These are phyloP conservation scores for Chrysopilus asiliformis DNA, from an alignment of 2,888 invertebrate genomes.

Conservation along the genomic window DNA sequence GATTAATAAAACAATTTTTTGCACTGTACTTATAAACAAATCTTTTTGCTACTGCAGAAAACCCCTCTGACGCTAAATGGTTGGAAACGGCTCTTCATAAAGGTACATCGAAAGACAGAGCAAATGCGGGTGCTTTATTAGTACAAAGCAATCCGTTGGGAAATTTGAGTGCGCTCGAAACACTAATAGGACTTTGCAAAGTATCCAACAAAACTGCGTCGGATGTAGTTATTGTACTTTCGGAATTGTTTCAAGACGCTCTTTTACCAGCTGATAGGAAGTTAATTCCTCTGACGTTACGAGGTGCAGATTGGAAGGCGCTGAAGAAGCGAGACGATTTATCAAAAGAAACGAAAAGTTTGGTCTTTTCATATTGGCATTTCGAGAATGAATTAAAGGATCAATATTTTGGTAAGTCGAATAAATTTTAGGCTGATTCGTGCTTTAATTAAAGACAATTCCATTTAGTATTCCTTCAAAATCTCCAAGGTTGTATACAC, in stretches of 20 bases:
- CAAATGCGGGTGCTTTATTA: slow-evolving; percentile 33
- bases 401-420: slow-evolving; percentile 46
- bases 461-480: slow-evolving; percentile 28
- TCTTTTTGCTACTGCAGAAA: too few species aligned
- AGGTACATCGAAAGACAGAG: slow-evolving; percentile 35
- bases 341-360: slow-evolving; percentile 47
- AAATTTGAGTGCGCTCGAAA: slow-evolving; percentile 29
- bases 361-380: slow-evolving; percentile 64
- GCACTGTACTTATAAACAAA: too few species aligned
- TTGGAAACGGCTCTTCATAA: slow-evolving; percentile 34
- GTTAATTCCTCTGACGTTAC: slow-evolving; percentile 26
- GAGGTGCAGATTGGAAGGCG: slow-evolving; percentile 32
- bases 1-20: too few species aligned
- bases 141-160: slow-evolving; percentile 34
- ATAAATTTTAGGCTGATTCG: background rate
- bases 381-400: slow-evolving; percentile 82
- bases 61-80: too few species aligned
- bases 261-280: slow-evolving; percentile 32
- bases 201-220: slow-evolving; percentile 31
- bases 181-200: slow-evolving; percentile 29
- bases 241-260: slow-evolving; percentile 31
- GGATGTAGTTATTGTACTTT: slow-evolving; percentile 28
- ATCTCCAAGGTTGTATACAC: slow-evolving; percentile 31
- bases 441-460: background rate
- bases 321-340: slow-evolving; percentile 24